Conservation (phyloP, 2,888 invertebrate genomes). For the Ligdia adustata region DNA sequence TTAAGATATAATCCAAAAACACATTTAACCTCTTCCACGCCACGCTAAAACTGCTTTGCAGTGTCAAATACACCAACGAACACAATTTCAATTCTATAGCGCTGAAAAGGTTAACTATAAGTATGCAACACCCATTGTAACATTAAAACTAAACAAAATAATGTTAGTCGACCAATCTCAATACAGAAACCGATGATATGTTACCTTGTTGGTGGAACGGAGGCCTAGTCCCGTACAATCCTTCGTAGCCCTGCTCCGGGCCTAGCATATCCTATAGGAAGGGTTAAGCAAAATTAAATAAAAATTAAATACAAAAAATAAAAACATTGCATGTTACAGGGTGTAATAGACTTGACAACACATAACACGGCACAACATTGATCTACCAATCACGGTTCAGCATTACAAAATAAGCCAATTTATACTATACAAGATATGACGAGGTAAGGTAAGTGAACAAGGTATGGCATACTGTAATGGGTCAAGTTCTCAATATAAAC, state of each 20-base stretch:
- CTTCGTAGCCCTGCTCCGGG: constrained; percentile 96
- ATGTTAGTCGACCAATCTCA: constrained; percentile 59
- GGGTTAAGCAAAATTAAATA: constrained; percentile 53
- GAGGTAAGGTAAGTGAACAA: too few species aligned
- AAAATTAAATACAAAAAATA: constrained; percentile 8
- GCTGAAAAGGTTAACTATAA: too few species aligned
- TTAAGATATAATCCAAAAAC: too few species aligned
- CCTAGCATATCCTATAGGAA: constrained; percentile 93
- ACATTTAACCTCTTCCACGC: too few species aligned
- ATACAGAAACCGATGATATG: constrained; percentile 39
- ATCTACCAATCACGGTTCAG: background rate
- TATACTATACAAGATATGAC: background rate
- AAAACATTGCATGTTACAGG: constrained; percentile 4
- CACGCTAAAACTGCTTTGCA: too few species aligned
- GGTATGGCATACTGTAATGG: too few species aligned
- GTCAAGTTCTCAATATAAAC: too few species aligned
- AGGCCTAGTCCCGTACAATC: constrained; percentile 96
- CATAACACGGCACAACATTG: constrained; percentile 15
- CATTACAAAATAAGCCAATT: background rate
- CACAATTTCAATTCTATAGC: too few species aligned
- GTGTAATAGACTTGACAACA: constrained; percentile 11
- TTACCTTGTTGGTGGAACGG: constrained; percentile 96
- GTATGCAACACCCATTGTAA: constrained; percentile 32
- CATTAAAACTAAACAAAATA: too few species aligned
- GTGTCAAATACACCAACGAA: too few species aligned